These are phyloP conservation scores for Diadegma fenestrale DNA, from an alignment of 2,888 invertebrate genomes.

Conservation along the genomic window DNA sequence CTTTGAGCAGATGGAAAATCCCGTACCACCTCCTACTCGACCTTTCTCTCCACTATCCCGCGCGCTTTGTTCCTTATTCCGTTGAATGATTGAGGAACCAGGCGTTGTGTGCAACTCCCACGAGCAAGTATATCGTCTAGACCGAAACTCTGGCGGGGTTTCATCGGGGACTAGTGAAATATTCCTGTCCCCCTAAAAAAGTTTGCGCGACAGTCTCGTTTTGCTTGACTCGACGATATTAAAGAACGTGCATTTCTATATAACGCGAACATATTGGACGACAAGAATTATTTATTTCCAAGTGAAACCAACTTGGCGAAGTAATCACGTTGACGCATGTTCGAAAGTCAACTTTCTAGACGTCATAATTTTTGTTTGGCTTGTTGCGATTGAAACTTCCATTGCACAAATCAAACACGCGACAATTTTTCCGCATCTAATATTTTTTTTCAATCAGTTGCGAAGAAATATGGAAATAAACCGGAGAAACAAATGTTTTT, in stretches of 20 bases:
- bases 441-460: neutral
- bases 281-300: slow-evolving; percentile 34
- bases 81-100: slow-evolving; percentile 25
- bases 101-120: neutral
- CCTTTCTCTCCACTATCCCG: neutral
- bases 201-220: slow-evolving; percentile 7
- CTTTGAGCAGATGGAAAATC: slow-evolving; percentile 2
- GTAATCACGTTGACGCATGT: slow-evolving; percentile 12
- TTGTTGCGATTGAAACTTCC: neutral
- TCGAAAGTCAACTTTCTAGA: neutral
- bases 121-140: slow-evolving; percentile 17
- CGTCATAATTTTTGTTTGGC: neutral
- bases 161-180: neutral
- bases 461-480: slow-evolving; percentile 4
- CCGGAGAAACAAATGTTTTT: slow-evolving; percentile 3
- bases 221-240: slow-evolving; percentile 9
- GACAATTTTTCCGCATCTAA: neutral
- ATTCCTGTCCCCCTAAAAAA: slow-evolving; percentile 1
- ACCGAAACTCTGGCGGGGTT: slow-evolving; percentile 24
- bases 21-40: neutral
- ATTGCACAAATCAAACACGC: neutral
- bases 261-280: slow-evolving; percentile 31
- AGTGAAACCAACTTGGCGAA: slow-evolving; percentile 5
- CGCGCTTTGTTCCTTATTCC: neutral
- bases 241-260: slow-evolving; percentile 25